Evolutionary conservation across 1,140 invertebrate genomes (phyloP).

Genomic region (Cylas formicarius): DNA sequence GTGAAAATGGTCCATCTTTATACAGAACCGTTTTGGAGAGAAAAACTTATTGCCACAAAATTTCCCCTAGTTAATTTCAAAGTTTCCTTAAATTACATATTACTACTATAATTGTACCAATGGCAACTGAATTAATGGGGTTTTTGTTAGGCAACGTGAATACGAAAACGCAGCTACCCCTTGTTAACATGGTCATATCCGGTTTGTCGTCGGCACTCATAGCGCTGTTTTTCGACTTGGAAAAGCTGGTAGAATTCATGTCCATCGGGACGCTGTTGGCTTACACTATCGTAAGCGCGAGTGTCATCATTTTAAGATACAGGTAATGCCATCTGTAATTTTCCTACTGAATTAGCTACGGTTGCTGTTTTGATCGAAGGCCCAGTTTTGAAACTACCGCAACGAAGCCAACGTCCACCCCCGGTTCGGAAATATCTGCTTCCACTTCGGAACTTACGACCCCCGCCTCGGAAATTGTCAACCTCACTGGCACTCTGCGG

Average conservation of each 20-base stretch:
- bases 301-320: slow-evolving; percentile 80
- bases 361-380: slow-evolving; percentile 30
- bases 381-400: slow-evolving; percentile 46
- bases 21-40: no score
- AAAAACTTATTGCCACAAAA: no score
- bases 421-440: slow-evolving; percentile 37
- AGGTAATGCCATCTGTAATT: slow-evolving; percentile 3
- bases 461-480: slow-evolving; percentile 34
- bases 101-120: background rate
- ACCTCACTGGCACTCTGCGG: slow-evolving; percentile 55
- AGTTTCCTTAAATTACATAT: no score
- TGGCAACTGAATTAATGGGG: background rate
- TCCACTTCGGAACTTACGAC: slow-evolving; percentile 37
- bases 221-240: slow-evolving; percentile 79
- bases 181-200: slow-evolving; percentile 72
- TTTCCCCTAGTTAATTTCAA: no score
- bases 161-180: slow-evolving; percentile 71
- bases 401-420: slow-evolving; percentile 42
- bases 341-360: background rate
- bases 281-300: slow-evolving; percentile 84
- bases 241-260: slow-evolving; percentile 90
- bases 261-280: slow-evolving; percentile 86
- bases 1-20: no score
- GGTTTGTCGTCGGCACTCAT: slow-evolving; percentile 70
- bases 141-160: slow-evolving; percentile 53